Percentiles rank a stretch among this genome's conserved stretches.
Conservation (phyloP, 2,888 invertebrate genomes). For the Parascotia fuliginaria region DNA sequence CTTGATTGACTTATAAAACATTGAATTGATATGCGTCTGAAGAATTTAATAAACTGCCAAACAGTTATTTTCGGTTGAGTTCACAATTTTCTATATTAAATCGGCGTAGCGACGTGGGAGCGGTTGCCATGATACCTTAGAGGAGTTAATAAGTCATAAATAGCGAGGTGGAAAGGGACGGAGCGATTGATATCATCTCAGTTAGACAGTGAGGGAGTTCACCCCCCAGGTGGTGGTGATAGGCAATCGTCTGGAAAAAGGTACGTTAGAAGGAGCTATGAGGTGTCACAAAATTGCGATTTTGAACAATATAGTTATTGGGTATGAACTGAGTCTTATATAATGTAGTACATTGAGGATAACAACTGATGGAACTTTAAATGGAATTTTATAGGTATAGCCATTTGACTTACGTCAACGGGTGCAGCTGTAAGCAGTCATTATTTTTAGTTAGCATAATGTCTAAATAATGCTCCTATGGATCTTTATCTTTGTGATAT, state of each 20-base stretch:
- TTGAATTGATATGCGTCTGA: constrained; percentile 46
- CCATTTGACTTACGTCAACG: too few species aligned
- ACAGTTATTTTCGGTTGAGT: constrained; percentile 70
- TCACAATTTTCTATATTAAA: constrained; percentile 85
- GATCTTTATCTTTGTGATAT: too few species aligned
- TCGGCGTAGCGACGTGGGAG: constrained; percentile 66
- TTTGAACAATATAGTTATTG: constrained; percentile 53
- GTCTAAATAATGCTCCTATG: too few species aligned
- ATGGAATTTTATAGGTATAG: neutral
- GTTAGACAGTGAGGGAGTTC: constrained; percentile 56
- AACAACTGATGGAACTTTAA: constrained; percentile 5
- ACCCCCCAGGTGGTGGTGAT: constrained; percentile 75
- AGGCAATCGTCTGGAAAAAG: constrained; percentile 84
- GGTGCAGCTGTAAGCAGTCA: too few species aligned
- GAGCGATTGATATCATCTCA: constrained; percentile 41
- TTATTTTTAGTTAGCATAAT: too few species aligned
- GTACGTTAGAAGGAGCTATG: constrained; percentile 70
- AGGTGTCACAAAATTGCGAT: constrained; percentile 71
- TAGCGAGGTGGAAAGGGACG: constrained; percentile 66
- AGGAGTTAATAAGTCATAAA: constrained; percentile 86
- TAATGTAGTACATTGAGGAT: constrained; percentile 19
- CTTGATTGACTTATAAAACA: constrained; percentile 25
- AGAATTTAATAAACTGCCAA: constrained; percentile 81
- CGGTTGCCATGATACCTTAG: constrained; percentile 84
- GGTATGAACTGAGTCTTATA: constrained; percentile 20